phyloP scores from a whole-genome alignment of 2,113 vertebrate species.

The Gnathonemus longibarbis region DNA sequence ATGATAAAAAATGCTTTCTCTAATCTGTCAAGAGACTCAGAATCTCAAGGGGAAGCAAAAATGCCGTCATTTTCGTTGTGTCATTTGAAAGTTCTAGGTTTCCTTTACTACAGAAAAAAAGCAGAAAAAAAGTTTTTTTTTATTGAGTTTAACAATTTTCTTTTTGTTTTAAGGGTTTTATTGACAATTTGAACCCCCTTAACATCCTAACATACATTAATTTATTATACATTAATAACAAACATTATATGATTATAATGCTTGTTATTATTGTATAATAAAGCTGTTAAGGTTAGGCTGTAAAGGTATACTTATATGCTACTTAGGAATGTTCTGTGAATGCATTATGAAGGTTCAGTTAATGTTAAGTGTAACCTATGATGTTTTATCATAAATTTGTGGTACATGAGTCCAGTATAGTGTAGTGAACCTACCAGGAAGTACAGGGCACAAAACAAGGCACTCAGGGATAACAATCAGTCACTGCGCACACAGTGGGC shows the following conservation, averaged over 20 bases:
- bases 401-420: background rate
- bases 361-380: no score
- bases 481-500: background rate
- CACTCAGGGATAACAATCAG: background rate
- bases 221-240: background rate
- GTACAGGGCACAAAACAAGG: background rate
- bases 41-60: background rate
- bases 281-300: background rate
- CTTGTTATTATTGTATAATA: background rate
- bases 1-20: background rate
- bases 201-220: background rate
- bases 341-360: no score
- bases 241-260: background rate
- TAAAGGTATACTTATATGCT: no score
- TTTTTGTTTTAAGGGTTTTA: background rate
- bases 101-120: background rate
- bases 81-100: background rate
- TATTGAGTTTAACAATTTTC: no score
- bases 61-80: no score
- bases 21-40: background rate
- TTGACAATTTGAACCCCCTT: background rate
- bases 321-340: no score
- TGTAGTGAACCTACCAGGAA: background rate
- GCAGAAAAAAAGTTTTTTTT: background rate
- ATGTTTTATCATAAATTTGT: background rate